Percentiles rank a stretch among this genome's conserved stretches.
phyloP scores from a whole-genome alignment of 2,888 invertebrate species.

The Heliconius ethilla region DNA sequence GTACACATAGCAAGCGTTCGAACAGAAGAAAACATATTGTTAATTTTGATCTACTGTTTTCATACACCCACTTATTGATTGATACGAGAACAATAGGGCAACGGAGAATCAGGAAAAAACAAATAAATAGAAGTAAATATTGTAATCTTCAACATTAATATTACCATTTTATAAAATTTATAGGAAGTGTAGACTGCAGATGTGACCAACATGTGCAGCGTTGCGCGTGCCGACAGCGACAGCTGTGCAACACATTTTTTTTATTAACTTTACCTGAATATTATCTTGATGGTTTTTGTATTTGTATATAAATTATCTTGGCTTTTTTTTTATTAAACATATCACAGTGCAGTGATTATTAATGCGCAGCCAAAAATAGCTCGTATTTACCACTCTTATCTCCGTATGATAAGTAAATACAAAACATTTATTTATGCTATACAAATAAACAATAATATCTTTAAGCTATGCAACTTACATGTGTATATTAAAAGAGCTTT shows the following conservation, averaged over 20 bases:
- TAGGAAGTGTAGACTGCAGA: slow-evolving; percentile 34
- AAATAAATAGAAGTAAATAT: neutral
- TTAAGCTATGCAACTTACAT: neutral
- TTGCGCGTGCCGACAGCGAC: slow-evolving; percentile 54
- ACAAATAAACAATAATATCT: neutral
- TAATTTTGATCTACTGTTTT: neutral
- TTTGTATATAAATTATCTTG: slow-evolving; percentile 1
- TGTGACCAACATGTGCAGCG: slow-evolving; percentile 36
- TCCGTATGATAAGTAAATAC: slow-evolving; percentile 1
- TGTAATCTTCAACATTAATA: neutral
- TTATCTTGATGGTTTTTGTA: slow-evolving; percentile 17
- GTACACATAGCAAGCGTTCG: neutral
- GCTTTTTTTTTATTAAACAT: neutral
- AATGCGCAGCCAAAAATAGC: slow-evolving; percentile 10
- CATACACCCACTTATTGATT: neutral
- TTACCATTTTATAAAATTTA: neutral
- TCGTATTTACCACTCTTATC: slow-evolving; percentile 1
- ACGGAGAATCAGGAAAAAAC: neutral
- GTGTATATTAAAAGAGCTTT: neutral
- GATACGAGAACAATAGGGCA: neutral
- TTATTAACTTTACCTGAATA: slow-evolving; percentile 17
- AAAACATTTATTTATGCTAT: neutral
- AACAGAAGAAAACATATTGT: neutral
- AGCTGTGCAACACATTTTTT: slow-evolving; percentile 49
- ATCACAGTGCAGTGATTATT: neutral